Evolutionary conservation across 2,888 invertebrate genomes (phyloP).

Genomic region (Heteropelma amictum): DNA sequence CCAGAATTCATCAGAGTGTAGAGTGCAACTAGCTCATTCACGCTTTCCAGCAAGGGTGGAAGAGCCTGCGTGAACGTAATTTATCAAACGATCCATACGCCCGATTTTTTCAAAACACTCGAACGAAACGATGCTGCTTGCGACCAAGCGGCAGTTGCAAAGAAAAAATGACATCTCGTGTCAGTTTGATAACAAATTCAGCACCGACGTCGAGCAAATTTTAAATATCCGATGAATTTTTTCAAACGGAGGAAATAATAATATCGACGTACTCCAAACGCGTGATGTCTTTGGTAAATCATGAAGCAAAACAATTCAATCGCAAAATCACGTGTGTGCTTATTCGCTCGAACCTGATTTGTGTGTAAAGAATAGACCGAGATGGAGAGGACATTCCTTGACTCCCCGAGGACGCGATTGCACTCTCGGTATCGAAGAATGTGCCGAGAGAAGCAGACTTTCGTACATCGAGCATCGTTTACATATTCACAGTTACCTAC

Average conservation of each 20-base stretch:
- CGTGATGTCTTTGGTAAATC: not conserved
- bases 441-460: slow-evolving; percentile 7
- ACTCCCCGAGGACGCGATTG: slow-evolving; percentile 36
- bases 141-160: too few relatives aligned
- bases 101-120: too few relatives aligned
- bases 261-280: too few relatives aligned
- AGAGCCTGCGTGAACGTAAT: too few relatives aligned
- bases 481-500: slow-evolving; percentile 46
- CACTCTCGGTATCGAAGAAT: slow-evolving; percentile 43
- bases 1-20: slow-evolving; percentile 55
- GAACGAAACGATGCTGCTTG: too few relatives aligned
- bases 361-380: not conserved
- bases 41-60: slow-evolving; percentile 52
- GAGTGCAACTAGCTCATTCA: slow-evolving; percentile 63
- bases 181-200: too few relatives aligned
- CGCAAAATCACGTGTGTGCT: not conserved
- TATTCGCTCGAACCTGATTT: slow-evolving; percentile 7
- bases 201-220: too few relatives aligned
- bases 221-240: too few relatives aligned
- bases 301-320: not conserved
- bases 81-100: slow-evolving; percentile 1
- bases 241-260: too few relatives aligned
- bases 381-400: slow-evolving; percentile 15
- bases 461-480: slow-evolving; percentile 23
- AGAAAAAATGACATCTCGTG: too few relatives aligned